phyloP scores from a whole-genome alignment of 2,888 invertebrate species.

The Nephrotoma guestfalica region DNA sequence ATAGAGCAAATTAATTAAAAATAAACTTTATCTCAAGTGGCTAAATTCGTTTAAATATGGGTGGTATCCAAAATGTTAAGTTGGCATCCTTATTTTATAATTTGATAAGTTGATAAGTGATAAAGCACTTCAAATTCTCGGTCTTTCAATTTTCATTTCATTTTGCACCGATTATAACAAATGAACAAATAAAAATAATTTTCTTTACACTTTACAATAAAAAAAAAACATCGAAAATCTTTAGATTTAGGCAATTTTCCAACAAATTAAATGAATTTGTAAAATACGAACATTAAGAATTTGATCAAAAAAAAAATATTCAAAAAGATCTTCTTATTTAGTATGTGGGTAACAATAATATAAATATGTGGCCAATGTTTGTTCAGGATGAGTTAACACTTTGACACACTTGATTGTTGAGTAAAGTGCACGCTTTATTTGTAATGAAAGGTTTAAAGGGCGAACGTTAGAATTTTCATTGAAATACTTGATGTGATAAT shows the following conservation, averaged over 20 bases:
- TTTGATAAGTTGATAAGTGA: too few species aligned
- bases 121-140: background rate
- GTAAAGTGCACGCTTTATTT: background rate
- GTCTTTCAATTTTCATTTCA: background rate
- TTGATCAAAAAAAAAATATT: background rate
- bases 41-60: too few species aligned
- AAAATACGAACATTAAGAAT: background rate
- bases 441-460: background rate
- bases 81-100: too few species aligned
- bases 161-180: background rate
- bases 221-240: background rate
- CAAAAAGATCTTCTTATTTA: background rate
- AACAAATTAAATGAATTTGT: background rate
- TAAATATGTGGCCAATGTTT: background rate
- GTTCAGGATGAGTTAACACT: background rate
- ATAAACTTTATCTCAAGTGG: too few species aligned
- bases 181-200: background rate
- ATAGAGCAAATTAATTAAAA: too few species aligned
- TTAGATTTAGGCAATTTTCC: background rate
- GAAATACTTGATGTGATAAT: background rate
- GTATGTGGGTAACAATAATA: background rate
- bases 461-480: background rate
- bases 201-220: background rate
- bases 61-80: too few species aligned
- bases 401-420: background rate